Evolutionary conservation across 2,113 vertebrate genomes (phyloP).

Genomic region (Tauraco erythrolophus): DNA sequence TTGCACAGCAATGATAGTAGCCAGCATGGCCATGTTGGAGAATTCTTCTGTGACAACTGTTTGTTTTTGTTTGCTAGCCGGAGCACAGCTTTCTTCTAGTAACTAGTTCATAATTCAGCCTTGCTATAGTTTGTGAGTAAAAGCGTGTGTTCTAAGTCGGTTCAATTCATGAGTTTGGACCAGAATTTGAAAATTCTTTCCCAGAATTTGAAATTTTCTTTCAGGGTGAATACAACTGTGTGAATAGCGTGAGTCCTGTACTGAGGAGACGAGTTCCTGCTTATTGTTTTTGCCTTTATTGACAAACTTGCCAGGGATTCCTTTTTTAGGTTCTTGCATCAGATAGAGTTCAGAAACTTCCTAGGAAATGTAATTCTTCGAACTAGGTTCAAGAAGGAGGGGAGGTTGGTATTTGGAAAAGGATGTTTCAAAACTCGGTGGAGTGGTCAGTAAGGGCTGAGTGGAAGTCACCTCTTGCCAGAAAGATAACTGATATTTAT

Average conservation of each 20-base stretch:
- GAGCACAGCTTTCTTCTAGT: not conserved
- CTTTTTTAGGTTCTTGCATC: not conserved
- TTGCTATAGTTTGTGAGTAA: not conserved
- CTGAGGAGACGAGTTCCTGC: not conserved
- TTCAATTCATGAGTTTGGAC: not conserved
- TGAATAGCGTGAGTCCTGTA: not conserved
- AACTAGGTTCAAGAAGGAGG: not conserved
- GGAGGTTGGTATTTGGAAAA: not conserved
- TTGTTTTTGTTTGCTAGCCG: not conserved
- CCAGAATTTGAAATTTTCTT: not conserved
- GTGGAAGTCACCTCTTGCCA: not conserved
- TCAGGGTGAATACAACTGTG: not conserved
- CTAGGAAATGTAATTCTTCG: not conserved
- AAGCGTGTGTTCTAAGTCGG: not conserved
- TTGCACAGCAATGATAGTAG: not conserved
- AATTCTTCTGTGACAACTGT: not conserved
- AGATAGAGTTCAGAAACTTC: not conserved
- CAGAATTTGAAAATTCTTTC: not conserved
- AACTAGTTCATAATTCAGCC: not conserved
- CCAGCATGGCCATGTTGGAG: not conserved
- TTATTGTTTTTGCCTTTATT: not conserved
- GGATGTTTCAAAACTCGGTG: not conserved
- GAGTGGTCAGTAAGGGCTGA: not conserved
- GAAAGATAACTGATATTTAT: not conserved
- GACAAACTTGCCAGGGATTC: not conserved